Conservation (phyloP, 2,888 invertebrate species). For the Barypeithes pellucidus region DNA sequence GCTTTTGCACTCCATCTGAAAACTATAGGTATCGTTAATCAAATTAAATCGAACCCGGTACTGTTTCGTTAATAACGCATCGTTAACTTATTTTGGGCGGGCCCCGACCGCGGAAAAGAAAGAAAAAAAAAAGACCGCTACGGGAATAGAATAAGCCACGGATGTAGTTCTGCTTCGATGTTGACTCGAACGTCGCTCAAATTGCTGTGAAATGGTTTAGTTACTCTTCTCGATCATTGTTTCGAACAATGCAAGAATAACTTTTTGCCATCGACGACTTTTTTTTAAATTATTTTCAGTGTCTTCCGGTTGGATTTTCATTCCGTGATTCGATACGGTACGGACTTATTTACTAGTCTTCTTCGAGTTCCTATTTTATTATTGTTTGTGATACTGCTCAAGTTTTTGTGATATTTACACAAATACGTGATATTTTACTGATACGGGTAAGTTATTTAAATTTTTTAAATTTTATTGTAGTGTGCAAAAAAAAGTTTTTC, state of each 20-base stretch:
- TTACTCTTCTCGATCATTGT: slow-evolving; percentile 41
- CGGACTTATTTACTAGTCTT: slow-evolving; percentile 44
- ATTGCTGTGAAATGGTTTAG: slow-evolving; percentile 47
- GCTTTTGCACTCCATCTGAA: slow-evolving; percentile 53
- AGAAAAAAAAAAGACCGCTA: slow-evolving; percentile 44
- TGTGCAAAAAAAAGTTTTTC: too few species aligned
- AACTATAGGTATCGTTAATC: slow-evolving; percentile 53
- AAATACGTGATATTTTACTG: slow-evolving; percentile 42
- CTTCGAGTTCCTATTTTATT: slow-evolving; percentile 44
- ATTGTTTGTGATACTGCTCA: slow-evolving; percentile 42
- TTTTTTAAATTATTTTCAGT: slow-evolving; percentile 8
- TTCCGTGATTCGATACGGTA: slow-evolving; percentile 37
- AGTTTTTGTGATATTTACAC: slow-evolving; percentile 37
- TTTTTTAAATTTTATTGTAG: not conserved
- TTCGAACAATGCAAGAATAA: slow-evolving; percentile 39
- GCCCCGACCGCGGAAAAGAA: slow-evolving; percentile 44
- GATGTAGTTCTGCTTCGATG: slow-evolving; percentile 41
- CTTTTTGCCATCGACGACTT: slow-evolving; percentile 32
- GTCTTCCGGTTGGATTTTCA: slow-evolving; percentile 32
- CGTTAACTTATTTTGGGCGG: slow-evolving; percentile 49
- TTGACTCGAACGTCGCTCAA: slow-evolving; percentile 32
- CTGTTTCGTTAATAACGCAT: slow-evolving; percentile 49
- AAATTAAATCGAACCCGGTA: slow-evolving; percentile 54
- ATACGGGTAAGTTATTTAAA: slow-evolving; percentile 44
- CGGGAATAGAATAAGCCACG: slow-evolving; percentile 48